Percentiles rank a stretch among this genome's conserved stretches.
Evolutionary conservation across 2,888 invertebrate genomes (phyloP).

Genomic region (Halocaridina rubra): DNA sequence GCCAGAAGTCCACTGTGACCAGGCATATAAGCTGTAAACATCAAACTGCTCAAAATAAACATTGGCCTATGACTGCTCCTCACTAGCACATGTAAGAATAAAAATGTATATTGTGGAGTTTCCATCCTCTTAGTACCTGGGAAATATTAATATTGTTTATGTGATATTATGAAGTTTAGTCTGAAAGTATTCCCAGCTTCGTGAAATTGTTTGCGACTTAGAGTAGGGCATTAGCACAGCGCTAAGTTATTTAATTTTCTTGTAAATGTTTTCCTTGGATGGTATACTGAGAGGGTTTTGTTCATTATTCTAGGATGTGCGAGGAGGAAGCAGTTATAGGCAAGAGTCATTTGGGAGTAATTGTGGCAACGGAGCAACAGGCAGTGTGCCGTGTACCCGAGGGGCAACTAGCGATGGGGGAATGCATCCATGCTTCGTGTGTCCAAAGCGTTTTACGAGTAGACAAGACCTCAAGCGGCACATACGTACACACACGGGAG

Average conservation of each 20-base stretch:
- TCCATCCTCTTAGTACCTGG: not conserved
- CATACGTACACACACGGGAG: slow-evolving; percentile 93
- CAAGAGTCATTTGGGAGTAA: slow-evolving; percentile 22
- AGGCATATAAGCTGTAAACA: slow-evolving; percentile 25
- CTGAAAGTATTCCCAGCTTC: no score
- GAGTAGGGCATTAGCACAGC: not conserved
- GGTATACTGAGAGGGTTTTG: not conserved
- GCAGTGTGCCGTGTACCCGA: slow-evolving; percentile 2
- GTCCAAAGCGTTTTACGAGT: slow-evolving; percentile 93
- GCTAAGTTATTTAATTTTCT: no score
- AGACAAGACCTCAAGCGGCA: slow-evolving; percentile 92
- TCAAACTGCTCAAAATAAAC: not conserved
- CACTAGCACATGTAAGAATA: slow-evolving; percentile 15
- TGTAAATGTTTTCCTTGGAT: not conserved
- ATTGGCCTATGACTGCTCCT: slow-evolving; percentile 22
- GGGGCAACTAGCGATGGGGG: slow-evolving; percentile 7
- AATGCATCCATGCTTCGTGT: slow-evolving; percentile 79
- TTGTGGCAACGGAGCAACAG: slow-evolving; percentile 5
- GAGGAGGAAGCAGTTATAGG: slow-evolving; percentile 37
- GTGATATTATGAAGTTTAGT: no score
- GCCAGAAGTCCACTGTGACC: slow-evolving; percentile 27
- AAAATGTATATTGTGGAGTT: not conserved
- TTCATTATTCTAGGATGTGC: slow-evolving; percentile 46
- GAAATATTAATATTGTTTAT: no score
- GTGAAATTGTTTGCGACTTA: no score